Base-by-base conservation (phyloP, 2,113 vertebrate species). In the Rana temporaria region DNA sequence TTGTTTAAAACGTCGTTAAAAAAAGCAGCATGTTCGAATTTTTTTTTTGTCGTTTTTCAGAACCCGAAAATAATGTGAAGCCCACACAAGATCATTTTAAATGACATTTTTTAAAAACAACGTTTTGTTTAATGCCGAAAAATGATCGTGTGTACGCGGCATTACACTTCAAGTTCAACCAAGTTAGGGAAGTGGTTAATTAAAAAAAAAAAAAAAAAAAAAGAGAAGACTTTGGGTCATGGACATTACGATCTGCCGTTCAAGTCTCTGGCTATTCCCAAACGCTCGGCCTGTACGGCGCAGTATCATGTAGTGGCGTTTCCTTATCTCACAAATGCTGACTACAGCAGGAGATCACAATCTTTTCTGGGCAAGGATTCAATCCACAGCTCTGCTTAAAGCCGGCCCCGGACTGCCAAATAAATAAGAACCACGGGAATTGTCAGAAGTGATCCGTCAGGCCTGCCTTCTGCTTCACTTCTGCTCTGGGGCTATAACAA, bases 401-500 rank as follows among this genome's bases (percentile, higher is more conserved):
- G 55, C 68, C 24, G 42, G 32, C 65, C 34, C 30, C 48, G n/a
- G 20, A 70, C 30, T 69, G 66, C 78, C 65, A 70, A 60, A 70
- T 62, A 80, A 80, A 71, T 70, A 71, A 19, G 34, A 80, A 63
- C 56, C 68, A 80, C 78, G 38, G 67, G 78, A 80, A 60, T 80
- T 63, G 78, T 80, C 67, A 71, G 56, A 80, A 70, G 55, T 48
- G 57, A 69, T 80, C 38, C 55, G 24, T 80, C 78, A 71, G 17
- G 3, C 34, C 24, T 62, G 56, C 26, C 57, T 62, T 60, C 19
- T 18, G 68, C 22, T 75, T 56, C 11, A 62, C 11, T 56, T 55
- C 70, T 34, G 53, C 53, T 73, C 26, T 15, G 34, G 12, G 24
- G 60, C 60, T 63, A 22, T 8, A 74, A 60, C 32, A 38, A 18